phyloP scores from a whole-genome alignment of 1,140 invertebrate genomes.

The Heliconius melpomene region DNA sequence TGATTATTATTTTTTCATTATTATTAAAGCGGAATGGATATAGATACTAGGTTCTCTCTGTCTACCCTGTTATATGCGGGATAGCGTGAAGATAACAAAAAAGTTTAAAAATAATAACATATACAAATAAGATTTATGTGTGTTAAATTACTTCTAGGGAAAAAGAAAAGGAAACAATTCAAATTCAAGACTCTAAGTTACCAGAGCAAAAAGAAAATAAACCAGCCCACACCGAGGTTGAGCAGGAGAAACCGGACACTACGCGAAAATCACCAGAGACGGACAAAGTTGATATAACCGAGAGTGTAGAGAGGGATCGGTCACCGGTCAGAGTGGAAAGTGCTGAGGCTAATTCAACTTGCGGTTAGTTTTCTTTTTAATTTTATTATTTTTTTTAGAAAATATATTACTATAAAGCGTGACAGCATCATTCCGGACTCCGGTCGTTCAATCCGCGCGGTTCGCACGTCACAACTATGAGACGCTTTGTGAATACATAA shows the following conservation, averaged over 20 bases:
- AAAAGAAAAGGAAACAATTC: conserved; percentile 49
- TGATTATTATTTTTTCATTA: too few relatives aligned
- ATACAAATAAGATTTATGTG: background rate
- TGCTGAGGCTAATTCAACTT: conserved; percentile 70
- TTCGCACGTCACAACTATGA: too few relatives aligned
- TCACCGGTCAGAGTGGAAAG: conserved; percentile 43
- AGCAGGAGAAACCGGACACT: conserved; percentile 57
- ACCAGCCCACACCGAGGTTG: conserved; percentile 39
- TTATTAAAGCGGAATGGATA: too few relatives aligned
- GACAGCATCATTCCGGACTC: too few relatives aligned
- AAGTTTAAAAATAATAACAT: background rate
- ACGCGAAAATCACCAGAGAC: conserved; percentile 57
- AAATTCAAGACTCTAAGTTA: conserved; percentile 31
- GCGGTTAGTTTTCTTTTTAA: conserved; percentile 50
- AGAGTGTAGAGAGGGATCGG: conserved; percentile 34
- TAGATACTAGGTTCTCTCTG: too few relatives aligned
- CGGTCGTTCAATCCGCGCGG: too few relatives aligned
- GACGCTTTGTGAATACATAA: too few relatives aligned
- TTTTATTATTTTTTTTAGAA: too few relatives aligned
- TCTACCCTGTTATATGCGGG: too few relatives aligned
- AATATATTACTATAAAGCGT: too few relatives aligned
- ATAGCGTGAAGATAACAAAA: too few relatives aligned
- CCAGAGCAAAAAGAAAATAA: conserved; percentile 37
- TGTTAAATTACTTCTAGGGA: conserved; percentile 45
- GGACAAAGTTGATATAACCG: background rate